These are phyloP conservation scores for Centropristis striata DNA, from an alignment of 2,113 vertebrate species.

Conservation along the genomic window DNA sequence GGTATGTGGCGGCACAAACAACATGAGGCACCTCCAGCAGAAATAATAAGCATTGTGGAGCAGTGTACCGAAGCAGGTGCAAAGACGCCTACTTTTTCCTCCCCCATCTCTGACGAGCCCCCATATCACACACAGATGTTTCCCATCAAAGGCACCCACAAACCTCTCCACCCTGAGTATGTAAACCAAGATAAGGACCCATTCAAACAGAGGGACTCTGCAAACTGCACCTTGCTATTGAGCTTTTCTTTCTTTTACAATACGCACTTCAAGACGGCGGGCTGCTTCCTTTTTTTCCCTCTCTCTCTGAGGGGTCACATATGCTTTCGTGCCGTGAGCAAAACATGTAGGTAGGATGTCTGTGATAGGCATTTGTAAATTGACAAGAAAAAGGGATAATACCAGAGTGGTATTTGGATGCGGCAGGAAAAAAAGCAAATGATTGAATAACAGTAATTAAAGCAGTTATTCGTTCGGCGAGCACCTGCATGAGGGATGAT, in stretches of 20 bases:
- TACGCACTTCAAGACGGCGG: slow-evolving; percentile 77
- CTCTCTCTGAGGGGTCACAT: slow-evolving; percentile 82
- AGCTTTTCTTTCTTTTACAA: slow-evolving; percentile 82
- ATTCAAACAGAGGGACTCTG: slow-evolving; percentile 88
- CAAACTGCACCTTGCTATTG: slow-evolving; percentile 79
- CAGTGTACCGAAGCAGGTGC: slow-evolving; percentile 94
- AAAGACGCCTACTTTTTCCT: slow-evolving; percentile 91
- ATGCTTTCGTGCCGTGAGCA: slow-evolving; percentile 76
- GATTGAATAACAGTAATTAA: slow-evolving; percentile 99
- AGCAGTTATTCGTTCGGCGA: slow-evolving; percentile 98
- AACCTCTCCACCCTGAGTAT: slow-evolving; percentile 86
- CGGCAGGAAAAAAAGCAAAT: slow-evolving; percentile 88
- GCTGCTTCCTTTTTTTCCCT: slow-evolving; percentile 73
- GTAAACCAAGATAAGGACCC: slow-evolving; percentile 88
- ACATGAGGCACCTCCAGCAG: slow-evolving; percentile 74
- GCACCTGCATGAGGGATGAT: slow-evolving; percentile 94
- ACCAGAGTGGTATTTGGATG: slow-evolving; percentile 90
- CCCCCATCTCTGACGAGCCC: slow-evolving; percentile 89
- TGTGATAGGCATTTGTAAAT: slow-evolving; percentile 92
- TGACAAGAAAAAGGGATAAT: slow-evolving; percentile 97
- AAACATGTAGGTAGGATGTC: slow-evolving; percentile 88
- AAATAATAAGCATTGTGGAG: slow-evolving; percentile 97
- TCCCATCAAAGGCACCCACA: slow-evolving; percentile 90
- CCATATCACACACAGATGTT: slow-evolving; percentile 95
- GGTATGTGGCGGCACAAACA: slow-evolving; percentile 80